Evolutionary conservation across 1,140 invertebrate species (phyloP).

Genomic region (Habropoda laboriosa): DNA sequence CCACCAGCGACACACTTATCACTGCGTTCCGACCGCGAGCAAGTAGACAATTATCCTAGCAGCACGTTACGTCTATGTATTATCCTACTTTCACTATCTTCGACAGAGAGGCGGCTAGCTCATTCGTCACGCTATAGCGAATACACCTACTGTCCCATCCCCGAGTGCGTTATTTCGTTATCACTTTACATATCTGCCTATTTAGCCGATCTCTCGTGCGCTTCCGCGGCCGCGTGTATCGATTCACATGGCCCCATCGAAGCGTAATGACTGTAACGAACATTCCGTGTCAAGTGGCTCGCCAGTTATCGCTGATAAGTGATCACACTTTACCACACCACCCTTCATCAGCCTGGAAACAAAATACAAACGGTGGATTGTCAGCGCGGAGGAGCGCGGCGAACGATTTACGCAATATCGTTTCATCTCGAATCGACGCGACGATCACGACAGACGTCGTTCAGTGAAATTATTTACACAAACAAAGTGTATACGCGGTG

Average conservation of each 20-base stretch:
- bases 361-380: background rate
- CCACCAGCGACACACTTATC: too few species aligned
- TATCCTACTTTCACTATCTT: background rate
- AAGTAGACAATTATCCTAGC: background rate
- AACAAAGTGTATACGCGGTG: background rate
- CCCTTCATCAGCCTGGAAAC: conserved; percentile 1
- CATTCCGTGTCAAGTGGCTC: conserved; percentile 50
- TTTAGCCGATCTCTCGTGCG: conserved; percentile 34
- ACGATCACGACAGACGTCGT: background rate
- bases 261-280: conserved; percentile 57
- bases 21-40: too few species aligned
- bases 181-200: conserved; percentile 59
- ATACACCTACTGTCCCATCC: conserved; percentile 7
- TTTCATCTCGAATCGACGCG: background rate
- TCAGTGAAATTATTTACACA: background rate
- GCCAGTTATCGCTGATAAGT: conserved; percentile 29
- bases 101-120: conserved; percentile 3
- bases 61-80: background rate
- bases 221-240: conserved; percentile 6
- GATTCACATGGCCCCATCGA: conserved; percentile 50
- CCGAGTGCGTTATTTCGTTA: conserved; percentile 49
- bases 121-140: conserved; percentile 51
- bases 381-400: background rate
- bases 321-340: conserved; percentile 22
- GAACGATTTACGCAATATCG: conserved; percentile 10